Evolutionary conservation across 1,140 invertebrate genomes (phyloP).

Genomic region (Myzus persicae): DNA sequence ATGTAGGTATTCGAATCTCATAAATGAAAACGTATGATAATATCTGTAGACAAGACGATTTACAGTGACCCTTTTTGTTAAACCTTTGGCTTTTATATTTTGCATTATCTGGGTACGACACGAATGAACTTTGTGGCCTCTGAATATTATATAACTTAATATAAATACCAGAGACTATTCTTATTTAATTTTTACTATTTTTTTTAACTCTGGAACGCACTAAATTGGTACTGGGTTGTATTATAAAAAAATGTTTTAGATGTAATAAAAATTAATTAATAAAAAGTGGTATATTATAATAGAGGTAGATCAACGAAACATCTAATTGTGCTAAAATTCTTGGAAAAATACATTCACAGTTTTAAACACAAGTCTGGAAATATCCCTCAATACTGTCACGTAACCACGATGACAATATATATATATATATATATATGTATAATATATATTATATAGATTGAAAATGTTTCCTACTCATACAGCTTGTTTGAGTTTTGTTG

Average conservation of each 20-base stretch:
- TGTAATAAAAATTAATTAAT: not conserved
- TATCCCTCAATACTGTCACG: not conserved
- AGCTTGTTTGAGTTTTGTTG: slow-evolving; percentile 8
- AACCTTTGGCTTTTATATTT: not conserved
- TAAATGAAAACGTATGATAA: not conserved
- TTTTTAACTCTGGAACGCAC: not conserved
- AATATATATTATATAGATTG: not conserved
- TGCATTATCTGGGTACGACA: not conserved
- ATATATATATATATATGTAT: not conserved
- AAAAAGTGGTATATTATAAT: not conserved
- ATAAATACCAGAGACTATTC: not conserved
- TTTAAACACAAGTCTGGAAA: not conserved
- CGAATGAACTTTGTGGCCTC: not conserved
- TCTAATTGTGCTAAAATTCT: not conserved
- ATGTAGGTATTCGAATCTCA: not conserved
- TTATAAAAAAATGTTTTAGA: not conserved
- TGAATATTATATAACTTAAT: not conserved
- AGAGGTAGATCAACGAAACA: not conserved
- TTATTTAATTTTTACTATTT: not conserved
- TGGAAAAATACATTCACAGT: not conserved
- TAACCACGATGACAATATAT: not conserved
- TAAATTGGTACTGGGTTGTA: not conserved
- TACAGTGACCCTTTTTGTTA: not conserved
- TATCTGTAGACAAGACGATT: slow-evolving; percentile 13
- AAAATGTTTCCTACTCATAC: not conserved